Evolutionary conservation across 2,113 vertebrate genomes (phyloP).

Genomic region (Carettochelys insculpta): DNA sequence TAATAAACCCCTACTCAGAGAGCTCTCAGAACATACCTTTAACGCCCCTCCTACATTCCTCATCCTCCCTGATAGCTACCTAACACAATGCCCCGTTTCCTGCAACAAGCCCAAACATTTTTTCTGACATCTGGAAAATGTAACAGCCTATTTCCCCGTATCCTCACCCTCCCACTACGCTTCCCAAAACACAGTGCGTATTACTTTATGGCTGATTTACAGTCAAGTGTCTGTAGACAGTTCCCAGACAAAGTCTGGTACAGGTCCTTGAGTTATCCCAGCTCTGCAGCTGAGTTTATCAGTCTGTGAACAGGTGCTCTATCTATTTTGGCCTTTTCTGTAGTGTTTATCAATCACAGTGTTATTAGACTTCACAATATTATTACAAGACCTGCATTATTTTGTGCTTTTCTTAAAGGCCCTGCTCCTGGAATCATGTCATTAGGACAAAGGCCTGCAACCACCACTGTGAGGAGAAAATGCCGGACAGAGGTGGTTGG

Average conservation of each 20-base stretch:
- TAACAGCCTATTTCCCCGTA: neutral
- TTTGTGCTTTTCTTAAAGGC: fast-evolving
- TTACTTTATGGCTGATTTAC: neutral
- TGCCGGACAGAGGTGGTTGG: too few relatives aligned
- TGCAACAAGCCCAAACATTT: neutral
- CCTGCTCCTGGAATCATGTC: fast-evolving
- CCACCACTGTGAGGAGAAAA: too few relatives aligned
- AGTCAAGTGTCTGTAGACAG: too few relatives aligned
- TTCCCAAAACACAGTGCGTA: neutral
- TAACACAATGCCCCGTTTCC: neutral
- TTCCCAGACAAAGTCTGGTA: neutral
- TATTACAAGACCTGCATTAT: fast-evolving
- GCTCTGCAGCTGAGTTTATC: too few relatives aligned
- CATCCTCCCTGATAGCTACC: neutral
- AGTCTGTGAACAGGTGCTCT: too few relatives aligned
- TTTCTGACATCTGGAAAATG: neutral
- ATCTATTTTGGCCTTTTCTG: neutral
- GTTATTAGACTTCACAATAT: fast-evolving
- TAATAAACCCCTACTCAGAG: neutral
- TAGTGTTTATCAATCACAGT: too few relatives aligned
- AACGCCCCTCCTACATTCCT: neutral
- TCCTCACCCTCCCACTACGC: too few relatives aligned
- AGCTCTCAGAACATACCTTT: neutral
- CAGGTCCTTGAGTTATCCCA: neutral
- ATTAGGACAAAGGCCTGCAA: too few relatives aligned